Conservation (phyloP, 2,113 vertebrate genomes). For the Hippocampus mohnikei region DNA sequence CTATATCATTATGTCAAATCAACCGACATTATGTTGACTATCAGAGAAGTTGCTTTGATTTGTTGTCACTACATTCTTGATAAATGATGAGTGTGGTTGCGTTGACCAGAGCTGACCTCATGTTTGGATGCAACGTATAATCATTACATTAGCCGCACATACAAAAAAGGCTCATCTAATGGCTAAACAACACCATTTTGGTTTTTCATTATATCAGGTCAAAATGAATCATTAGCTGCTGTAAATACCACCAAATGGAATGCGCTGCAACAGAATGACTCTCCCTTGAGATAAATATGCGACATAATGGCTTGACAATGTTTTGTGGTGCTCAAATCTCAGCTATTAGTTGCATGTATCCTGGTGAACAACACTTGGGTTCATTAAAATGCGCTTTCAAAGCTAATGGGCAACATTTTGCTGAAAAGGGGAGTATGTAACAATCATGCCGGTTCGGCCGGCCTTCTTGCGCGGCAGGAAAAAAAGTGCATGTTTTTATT, state of each 20-base stretch:
- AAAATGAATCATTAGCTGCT: constrained; percentile 26
- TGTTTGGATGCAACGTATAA: not conserved
- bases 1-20: not conserved
- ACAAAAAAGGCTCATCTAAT: not conserved
- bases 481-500: not conserved
- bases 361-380: not conserved
- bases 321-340: constrained; percentile 13
- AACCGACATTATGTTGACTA: not conserved
- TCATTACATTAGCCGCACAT: not conserved
- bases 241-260: constrained; percentile 57
- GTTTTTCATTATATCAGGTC: constrained; percentile 1
- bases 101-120: not conserved
- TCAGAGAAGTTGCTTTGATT: not conserved
- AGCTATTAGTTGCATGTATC: constrained; percentile 2
- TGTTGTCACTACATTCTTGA: not conserved
- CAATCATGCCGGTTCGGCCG: not conserved
- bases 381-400: constrained; percentile 1
- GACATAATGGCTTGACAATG: constrained; percentile 22
- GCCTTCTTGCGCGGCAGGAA: not conserved
- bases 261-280: constrained; percentile 20
- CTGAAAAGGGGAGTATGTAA: not conserved
- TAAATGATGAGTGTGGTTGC: not conserved
- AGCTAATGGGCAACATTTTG: not conserved
- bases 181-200: not conserved
- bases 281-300: constrained; percentile 18